Percentiles rank a stretch among this genome's conserved stretches.
These are phyloP conservation scores for Drosophila colorata DNA, from an alignment of 2,888 invertebrate species.

Conservation along the genomic window DNA sequence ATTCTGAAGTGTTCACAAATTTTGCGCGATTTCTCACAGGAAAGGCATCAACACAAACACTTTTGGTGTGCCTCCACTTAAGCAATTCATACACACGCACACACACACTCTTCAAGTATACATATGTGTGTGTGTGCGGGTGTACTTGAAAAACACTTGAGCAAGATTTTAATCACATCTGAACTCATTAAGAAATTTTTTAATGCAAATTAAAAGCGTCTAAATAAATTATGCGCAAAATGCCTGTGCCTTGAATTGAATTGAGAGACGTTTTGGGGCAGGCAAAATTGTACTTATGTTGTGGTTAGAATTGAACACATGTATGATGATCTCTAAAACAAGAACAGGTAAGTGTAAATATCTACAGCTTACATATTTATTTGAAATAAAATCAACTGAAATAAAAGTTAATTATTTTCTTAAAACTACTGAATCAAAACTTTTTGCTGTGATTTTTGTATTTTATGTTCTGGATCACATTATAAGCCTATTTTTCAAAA, in stretches of 20 bases:
- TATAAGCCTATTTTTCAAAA: too few relatives aligned
- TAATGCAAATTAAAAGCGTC: slow-evolving; percentile 77
- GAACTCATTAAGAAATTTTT: slow-evolving; percentile 74
- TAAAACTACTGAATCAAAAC: too few relatives aligned
- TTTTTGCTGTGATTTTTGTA: too few relatives aligned
- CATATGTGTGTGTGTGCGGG: slow-evolving; percentile 26
- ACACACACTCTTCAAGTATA: slow-evolving; percentile 10
- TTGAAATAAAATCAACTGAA: too few relatives aligned
- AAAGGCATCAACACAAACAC: slow-evolving; percentile 85
- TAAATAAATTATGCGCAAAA: slow-evolving; percentile 72
- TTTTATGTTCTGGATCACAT: too few relatives aligned
- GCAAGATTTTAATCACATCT: slow-evolving; percentile 70
- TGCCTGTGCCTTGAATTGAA: slow-evolving; percentile 52
- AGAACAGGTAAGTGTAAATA: not conserved
- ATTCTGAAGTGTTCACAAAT: slow-evolving; percentile 63
- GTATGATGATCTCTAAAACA: not conserved
- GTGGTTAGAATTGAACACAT: slow-evolving; percentile 8
- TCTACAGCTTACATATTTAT: too few relatives aligned
- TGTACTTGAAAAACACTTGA: slow-evolving; percentile 45
- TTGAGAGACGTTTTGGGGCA: slow-evolving; percentile 4
- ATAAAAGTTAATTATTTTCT: too few relatives aligned
- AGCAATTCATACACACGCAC: slow-evolving; percentile 37
- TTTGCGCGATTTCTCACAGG: slow-evolving; percentile 84
- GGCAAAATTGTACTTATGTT: not conserved
- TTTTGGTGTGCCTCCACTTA: slow-evolving; percentile 73